Conservation (phyloP, 2,888 invertebrate genomes). For the Pecten maximus region DNA sequence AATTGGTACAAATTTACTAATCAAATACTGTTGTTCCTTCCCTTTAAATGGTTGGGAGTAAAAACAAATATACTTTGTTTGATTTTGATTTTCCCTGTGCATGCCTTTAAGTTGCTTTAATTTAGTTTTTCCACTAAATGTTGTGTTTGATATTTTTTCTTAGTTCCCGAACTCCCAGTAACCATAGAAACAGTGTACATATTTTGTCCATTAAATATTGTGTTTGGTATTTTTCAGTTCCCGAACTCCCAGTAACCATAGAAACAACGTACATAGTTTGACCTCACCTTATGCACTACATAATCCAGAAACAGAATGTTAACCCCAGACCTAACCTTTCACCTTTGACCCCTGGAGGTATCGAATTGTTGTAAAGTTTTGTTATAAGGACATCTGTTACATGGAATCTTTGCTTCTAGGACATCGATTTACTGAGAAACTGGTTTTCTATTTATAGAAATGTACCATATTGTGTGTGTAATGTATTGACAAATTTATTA, state of each 20-base stretch:
- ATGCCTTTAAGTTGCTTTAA: neutral
- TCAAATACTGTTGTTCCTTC: too few species aligned
- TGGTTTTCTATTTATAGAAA: neutral
- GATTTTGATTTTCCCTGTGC: too few species aligned
- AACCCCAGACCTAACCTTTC: neutral
- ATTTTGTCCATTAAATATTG: neutral
- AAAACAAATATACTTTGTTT: neutral
- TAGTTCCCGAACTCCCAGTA: constrained; percentile 38
- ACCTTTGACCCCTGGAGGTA: constrained; percentile 13
- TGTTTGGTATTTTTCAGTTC: constrained; percentile 46
- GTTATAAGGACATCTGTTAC: neutral
- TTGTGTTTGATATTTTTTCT: constrained; percentile 39
- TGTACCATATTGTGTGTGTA: too few species aligned
- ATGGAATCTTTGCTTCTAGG: neutral
- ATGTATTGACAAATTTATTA: too few species aligned
- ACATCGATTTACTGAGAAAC: neutral
- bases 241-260: constrained; percentile 1
- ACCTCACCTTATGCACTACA: constrained; percentile 40
- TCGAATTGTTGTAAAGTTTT: neutral
- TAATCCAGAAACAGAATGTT: constrained; percentile 41
- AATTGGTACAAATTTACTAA: too few species aligned
- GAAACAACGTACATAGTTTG: neutral
- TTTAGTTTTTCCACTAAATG: neutral
- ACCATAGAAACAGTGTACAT: neutral
- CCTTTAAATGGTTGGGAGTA: too few species aligned